These are phyloP conservation scores for Procavia capensis DNA, from an alignment of 2,113 vertebrate genomes.

Conservation along the genomic window DNA sequence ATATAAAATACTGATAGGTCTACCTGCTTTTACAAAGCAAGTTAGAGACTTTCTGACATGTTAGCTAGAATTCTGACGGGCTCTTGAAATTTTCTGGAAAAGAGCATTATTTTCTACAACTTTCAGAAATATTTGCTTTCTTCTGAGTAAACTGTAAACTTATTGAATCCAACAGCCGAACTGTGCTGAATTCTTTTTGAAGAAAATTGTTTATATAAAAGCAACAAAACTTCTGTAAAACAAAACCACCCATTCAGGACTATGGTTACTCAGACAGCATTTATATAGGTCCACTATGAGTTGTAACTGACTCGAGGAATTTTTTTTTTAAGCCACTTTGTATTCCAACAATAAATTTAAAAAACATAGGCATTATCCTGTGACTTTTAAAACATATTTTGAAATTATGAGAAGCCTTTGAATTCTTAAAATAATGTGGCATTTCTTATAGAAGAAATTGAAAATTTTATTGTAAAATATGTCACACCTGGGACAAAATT, in stretches of 20 bases:
- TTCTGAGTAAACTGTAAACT: background rate
- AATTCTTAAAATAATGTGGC: background rate
- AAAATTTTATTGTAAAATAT: background rate
- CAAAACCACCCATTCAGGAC: background rate
- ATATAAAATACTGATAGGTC: background rate
- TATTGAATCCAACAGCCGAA: background rate
- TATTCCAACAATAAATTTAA: background rate
- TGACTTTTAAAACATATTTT: background rate
- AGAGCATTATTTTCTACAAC: background rate
- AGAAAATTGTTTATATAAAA: background rate
- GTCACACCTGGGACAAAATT: background rate
- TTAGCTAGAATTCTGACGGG: background rate
- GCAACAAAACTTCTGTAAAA: background rate
- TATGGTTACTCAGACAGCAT: background rate
- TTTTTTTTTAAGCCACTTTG: too few relatives aligned
- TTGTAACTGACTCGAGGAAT: too few relatives aligned
- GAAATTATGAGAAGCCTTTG: background rate
- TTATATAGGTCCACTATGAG: too few relatives aligned
- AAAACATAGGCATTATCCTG: background rate
- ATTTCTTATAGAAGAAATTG: slow-evolving; percentile 21
- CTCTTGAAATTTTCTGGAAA: background rate
- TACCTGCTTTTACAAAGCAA: background rate
- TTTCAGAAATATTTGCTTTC: slow-evolving; percentile 7
- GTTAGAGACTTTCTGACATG: background rate
- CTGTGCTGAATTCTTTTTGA: background rate